A percentile compares a stretch with the other conserved stretches of the same genome.
Conservation (phyloP, 2,113 vertebrate genomes). For the Hoplias malabaricus region DNA sequence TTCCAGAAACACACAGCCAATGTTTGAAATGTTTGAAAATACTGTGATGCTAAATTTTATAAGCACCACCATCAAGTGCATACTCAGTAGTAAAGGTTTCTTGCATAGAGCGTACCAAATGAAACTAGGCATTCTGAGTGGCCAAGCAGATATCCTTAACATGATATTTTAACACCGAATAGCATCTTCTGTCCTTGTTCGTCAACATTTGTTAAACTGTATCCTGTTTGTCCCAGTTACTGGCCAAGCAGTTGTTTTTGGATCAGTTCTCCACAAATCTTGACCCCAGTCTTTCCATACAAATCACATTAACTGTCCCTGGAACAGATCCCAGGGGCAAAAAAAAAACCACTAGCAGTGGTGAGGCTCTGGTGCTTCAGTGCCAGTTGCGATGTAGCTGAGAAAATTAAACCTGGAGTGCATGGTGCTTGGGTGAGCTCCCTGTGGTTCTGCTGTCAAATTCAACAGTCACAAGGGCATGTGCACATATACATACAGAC, state of each 20-base stretch:
- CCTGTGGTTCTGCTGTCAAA: conserved; percentile 73
- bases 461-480: conserved; percentile 65
- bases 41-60: no score
- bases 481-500: conserved; percentile 56
- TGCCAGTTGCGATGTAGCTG: conserved; percentile 68
- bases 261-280: background rate
- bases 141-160: background rate
- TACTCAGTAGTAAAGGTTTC: no score
- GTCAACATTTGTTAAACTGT: background rate
- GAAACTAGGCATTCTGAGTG: no score
- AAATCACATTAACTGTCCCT: conserved; percentile 40
- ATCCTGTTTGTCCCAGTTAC: conserved; percentile 3
- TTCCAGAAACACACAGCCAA: no score
- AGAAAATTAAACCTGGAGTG: conserved; percentile 75
- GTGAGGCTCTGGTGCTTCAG: conserved; percentile 56
- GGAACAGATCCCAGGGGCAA: conserved; percentile 16
- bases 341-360: conserved; percentile 27
- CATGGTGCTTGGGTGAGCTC: conserved; percentile 67
- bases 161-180: background rate
- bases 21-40: no score
- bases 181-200: background rate
- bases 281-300: conserved; percentile 9
- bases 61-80: no score
- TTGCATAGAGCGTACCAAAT: no score
- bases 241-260: conserved; percentile 13